Conservation (phyloP, 1,140 invertebrate species). For the Zelostemma sp. region DNA sequence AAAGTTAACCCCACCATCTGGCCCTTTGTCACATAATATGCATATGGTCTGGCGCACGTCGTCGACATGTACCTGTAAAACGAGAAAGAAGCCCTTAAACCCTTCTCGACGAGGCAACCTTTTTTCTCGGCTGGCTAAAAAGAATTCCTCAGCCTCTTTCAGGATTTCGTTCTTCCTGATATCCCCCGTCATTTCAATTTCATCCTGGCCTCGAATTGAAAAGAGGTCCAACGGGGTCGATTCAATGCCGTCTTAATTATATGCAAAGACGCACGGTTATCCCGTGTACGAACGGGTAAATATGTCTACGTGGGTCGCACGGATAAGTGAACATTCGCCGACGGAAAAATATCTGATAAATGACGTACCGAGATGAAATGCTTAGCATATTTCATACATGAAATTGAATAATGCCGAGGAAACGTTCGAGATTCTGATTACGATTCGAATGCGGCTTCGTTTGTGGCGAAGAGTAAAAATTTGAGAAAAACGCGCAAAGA, state of each 20-base stretch:
- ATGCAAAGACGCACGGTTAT: slow-evolving; percentile 47
- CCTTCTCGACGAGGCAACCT: slow-evolving; percentile 23
- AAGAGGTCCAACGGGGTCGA: slow-evolving; percentile 42
- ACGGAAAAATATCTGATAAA: slow-evolving; percentile 13
- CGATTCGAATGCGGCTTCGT: no score
- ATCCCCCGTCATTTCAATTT: slow-evolving; percentile 36
- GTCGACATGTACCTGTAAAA: slow-evolving; percentile 57
- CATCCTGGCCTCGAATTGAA: slow-evolving; percentile 36
- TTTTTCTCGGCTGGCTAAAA: slow-evolving; percentile 12
- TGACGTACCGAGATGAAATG: background rate
- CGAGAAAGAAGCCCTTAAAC: slow-evolving; percentile 51
- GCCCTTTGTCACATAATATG: slow-evolving; percentile 58
- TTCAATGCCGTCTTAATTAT: slow-evolving; percentile 47
- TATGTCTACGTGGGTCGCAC: slow-evolving; percentile 11
- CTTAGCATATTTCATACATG: no score
- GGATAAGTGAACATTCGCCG: slow-evolving; percentile 17
- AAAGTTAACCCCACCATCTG: slow-evolving; percentile 41
- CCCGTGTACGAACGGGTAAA: slow-evolving; percentile 33
- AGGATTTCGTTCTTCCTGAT: slow-evolving; percentile 29
- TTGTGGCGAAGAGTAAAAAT: no score
- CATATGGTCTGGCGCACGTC: slow-evolving; percentile 56
- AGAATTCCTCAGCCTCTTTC: slow-evolving; percentile 38
- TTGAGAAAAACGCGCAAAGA: no score
- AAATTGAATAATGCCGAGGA: no score
- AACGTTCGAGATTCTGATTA: no score